Evolutionary conservation across 2,113 vertebrate genomes (phyloP), one percentile per base, ranked within the genome.

Genomic region (Callipepla squamata): DNA sequence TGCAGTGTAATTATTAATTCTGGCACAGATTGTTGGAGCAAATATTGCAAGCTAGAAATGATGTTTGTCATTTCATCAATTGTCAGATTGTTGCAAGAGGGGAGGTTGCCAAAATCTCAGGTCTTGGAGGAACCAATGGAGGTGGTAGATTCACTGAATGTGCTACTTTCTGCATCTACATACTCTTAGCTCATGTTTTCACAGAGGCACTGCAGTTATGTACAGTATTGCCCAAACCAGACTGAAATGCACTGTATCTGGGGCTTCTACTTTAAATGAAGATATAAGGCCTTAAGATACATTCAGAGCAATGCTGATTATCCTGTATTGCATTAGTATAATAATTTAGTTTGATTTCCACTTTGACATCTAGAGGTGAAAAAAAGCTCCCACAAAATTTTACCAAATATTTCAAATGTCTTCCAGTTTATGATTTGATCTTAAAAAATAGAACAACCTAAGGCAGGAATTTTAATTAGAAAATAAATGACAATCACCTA

Each of bases 201-300:
- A 23, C 26, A 53, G 9, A 21, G 69, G n/a, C 8, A 8, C 3
- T 34, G 45, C 9, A 7, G 4, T 0, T 30, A 5, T 22, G 23
- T 10, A 45, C 40, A 53, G 1, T n/a, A 13, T 4, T 57, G n/a
- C 7, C 42, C 23, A 13, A 19, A 6, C 4, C 8, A 7, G 20
- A 0, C 13, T 66, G 26, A 86, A 12, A 38, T 2, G 0, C 0
- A 0, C 6, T 69, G 7, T 44, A 7, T 23, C 10, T 23, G 50
- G 7, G 6, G 2, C 8, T 93, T 76, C 47, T 38, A 2, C 38
- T 83, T 80, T 26, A 77, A 7, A 14, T 73, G 20, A 45, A 34
- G 0, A 1, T 34, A 9, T 13, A 44, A 57, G 34, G 38, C 22
- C 21, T n/a, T 73, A 58, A 67, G 8, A 13, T 2, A 44, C 13